Conservation (phyloP, 2,797 vertebrate genomes). For the Streptopelia turtur region DNA sequence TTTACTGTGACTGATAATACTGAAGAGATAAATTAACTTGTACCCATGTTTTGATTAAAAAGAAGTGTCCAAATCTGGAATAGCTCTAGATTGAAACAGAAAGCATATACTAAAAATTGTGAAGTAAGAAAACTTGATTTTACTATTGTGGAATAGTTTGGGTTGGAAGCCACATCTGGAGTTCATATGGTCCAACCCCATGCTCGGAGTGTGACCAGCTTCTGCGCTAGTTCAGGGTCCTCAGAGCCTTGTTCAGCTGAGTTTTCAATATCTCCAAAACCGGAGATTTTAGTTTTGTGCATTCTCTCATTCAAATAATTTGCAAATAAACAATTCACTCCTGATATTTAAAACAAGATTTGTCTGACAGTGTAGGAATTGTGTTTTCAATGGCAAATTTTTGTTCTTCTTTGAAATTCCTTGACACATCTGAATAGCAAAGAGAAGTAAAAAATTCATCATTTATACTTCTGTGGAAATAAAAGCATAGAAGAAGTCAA, state of each 20-base stretch:
- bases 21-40: not conserved
- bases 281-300: not conserved
- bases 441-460: conserved; percentile 38
- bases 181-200: not conserved
- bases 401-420: conserved; percentile 59
- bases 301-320: conserved; percentile 43
- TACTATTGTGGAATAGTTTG: not conserved
- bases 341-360: conserved; percentile 53
- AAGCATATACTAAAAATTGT: not conserved
- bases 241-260: not conserved
- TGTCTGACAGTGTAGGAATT: conserved; percentile 50
- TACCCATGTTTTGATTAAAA: not conserved
- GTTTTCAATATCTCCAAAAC: not conserved
- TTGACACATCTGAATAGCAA: conserved; percentile 47
- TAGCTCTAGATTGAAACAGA: conserved; percentile 4
- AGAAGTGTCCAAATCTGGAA: not conserved
- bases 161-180: not conserved
- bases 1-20: not conserved
- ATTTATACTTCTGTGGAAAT: not conserved
- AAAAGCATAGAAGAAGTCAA: not conserved
- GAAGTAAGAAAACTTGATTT: not conserved
- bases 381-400: conserved; percentile 59
- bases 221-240: not conserved
- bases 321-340: conserved; percentile 64
- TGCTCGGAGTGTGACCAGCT: not conserved